phyloP scores from a whole-genome alignment of 2,113 vertebrate genomes.

The Edolisoma coerulescens region DNA sequence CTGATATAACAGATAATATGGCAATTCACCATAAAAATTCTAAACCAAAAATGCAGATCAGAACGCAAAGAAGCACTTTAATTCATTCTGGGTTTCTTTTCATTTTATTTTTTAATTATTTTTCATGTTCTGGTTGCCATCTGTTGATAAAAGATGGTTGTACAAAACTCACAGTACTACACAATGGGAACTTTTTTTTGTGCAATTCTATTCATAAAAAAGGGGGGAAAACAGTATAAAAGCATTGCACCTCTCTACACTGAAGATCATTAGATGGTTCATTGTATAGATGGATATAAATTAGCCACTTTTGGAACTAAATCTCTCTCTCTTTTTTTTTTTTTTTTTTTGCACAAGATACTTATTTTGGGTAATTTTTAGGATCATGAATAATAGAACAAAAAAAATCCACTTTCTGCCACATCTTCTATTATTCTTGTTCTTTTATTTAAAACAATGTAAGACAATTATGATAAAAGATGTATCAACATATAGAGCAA shows the following conservation, averaged over 20 bases:
- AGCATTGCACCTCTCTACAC: conserved; percentile 56
- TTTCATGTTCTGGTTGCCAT: conserved; percentile 82
- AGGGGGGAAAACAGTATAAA: conserved; percentile 29
- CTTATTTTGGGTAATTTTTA: conserved; percentile 73
- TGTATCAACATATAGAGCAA: conserved; percentile 72
- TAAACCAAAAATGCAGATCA: conserved; percentile 81
- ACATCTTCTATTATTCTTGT: conserved; percentile 68
- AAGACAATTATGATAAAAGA: conserved; percentile 75
- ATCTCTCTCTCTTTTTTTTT: not conserved
- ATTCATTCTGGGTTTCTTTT: conserved; percentile 83
- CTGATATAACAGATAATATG: conserved; percentile 87
- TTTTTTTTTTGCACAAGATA: conserved; percentile 25
- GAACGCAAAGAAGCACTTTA: conserved; percentile 82
- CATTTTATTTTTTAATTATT: conserved; percentile 85
- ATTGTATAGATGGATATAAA: conserved; percentile 70
- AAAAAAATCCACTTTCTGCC: conserved; percentile 61
- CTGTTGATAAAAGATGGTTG: conserved; percentile 81
- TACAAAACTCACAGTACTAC: conserved; percentile 73
- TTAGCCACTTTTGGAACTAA: conserved; percentile 66
- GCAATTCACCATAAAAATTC: conserved; percentile 85
- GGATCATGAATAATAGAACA: conserved; percentile 70
- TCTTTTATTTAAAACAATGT: conserved; percentile 77
- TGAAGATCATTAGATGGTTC: conserved; percentile 68
- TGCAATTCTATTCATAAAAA: conserved; percentile 74
- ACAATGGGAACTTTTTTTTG: conserved; percentile 76